Evolutionary conservation across 2,797 vertebrate species (phyloP).

Genomic region (Acanthopagrus latus): DNA sequence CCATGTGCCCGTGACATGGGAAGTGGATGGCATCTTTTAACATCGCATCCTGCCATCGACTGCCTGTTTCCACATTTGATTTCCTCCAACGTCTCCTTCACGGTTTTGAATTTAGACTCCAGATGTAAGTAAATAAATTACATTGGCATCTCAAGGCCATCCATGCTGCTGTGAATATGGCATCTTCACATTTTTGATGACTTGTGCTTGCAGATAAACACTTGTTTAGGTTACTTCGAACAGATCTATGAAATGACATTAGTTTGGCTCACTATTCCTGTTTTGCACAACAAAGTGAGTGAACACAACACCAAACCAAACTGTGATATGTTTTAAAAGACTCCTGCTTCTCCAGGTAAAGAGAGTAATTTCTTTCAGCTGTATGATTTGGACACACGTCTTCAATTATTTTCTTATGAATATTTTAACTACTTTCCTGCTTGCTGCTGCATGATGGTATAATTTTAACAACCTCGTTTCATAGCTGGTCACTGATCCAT

Average conservation of each 20-base stretch:
- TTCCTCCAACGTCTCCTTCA: background rate
- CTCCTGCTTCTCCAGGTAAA: background rate
- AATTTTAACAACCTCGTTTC: background rate
- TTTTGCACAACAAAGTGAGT: background rate
- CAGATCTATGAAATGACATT: slow-evolving; percentile 6
- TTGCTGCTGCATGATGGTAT: slow-evolving; percentile 2
- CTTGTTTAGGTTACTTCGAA: background rate
- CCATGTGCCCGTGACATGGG: background rate
- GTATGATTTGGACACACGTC: background rate
- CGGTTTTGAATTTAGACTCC: slow-evolving; percentile 24
- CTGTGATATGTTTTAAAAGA: background rate
- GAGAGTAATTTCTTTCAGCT: background rate
- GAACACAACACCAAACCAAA: background rate
- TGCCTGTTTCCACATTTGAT: slow-evolving; percentile 12
- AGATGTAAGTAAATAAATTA: slow-evolving; percentile 16
- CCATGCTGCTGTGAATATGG: background rate
- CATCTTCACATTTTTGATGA: background rate
- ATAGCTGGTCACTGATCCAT: slow-evolving; percentile 1
- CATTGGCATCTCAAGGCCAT: background rate
- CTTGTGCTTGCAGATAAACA: slow-evolving; percentile 1
- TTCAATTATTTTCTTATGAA: slow-evolving; percentile 23
- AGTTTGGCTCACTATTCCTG: background rate
- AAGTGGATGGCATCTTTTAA: background rate
- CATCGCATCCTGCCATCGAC: slow-evolving; percentile 1
- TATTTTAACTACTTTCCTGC: slow-evolving; percentile 1